Percentiles rank a stretch among this genome's conserved stretches.
These are phyloP conservation scores for Delphinus delphis DNA, from an alignment of 2,113 vertebrate species.

Conservation along the genomic window DNA sequence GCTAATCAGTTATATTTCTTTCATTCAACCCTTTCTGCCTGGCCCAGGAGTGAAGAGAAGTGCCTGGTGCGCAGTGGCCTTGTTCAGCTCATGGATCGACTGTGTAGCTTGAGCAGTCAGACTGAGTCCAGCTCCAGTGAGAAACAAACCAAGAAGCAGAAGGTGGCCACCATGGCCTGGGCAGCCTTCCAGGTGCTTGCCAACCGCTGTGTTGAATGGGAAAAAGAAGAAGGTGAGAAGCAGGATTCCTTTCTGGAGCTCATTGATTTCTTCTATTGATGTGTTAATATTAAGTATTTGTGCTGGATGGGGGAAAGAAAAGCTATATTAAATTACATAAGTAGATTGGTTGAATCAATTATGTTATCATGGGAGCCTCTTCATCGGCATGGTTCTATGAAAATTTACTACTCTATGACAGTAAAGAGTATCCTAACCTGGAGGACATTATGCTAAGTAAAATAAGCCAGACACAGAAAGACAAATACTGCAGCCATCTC, in stretches of 20 bases:
- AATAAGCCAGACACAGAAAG: neutral
- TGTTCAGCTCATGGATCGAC: constrained; percentile 96
- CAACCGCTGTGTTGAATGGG: constrained; percentile 98
- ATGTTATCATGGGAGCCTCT: neutral
- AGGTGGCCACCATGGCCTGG: constrained; percentile 99
- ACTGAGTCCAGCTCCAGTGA: constrained; percentile 94
- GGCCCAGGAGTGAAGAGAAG: constrained; percentile 95
- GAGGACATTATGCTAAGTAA: neutral
- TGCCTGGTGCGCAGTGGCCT: constrained; percentile 97
- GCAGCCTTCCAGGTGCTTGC: constrained; percentile 98
- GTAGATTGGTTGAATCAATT: neutral
- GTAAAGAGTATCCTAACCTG: neutral
- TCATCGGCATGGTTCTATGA: neutral
- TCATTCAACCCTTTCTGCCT: neutral
- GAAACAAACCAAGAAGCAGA: constrained; percentile 98
- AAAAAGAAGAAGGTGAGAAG: constrained; percentile 95
- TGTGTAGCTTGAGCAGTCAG: constrained; percentile 97
- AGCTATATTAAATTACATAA: neutral
- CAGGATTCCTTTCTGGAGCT: neutral
- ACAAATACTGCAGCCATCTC: neutral
- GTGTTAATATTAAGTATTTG: neutral
- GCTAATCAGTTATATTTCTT: neutral
- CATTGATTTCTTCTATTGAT: neutral
- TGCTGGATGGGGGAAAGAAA: neutral
- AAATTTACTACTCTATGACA: neutral